phyloP scores from a whole-genome alignment of 2,113 vertebrate species.

The Corythornis cristatus region DNA sequence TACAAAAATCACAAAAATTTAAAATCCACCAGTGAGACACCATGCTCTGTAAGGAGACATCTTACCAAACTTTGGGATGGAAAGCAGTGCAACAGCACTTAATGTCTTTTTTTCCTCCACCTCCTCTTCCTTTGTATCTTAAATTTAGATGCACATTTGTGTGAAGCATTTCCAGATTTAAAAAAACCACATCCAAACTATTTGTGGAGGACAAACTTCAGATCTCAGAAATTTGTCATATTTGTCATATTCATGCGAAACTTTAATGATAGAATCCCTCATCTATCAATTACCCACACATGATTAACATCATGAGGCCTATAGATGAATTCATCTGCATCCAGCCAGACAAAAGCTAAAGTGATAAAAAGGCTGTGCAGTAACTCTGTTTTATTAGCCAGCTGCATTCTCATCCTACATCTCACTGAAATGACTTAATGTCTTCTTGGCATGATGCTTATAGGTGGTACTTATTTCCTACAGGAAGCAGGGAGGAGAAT shows the following conservation, averaged over 20 bases:
- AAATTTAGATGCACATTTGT: background rate
- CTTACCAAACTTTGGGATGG: accelerated
- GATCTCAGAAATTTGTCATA: background rate
- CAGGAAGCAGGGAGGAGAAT: background rate
- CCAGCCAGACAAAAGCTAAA: background rate
- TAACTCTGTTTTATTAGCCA: background rate
- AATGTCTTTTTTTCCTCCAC: background rate
- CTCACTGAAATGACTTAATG: background rate
- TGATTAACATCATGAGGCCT: accelerated
- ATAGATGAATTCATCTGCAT: background rate
- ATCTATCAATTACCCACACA: background rate
- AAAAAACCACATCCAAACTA: background rate
- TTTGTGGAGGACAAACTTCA: background rate
- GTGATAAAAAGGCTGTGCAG: background rate
- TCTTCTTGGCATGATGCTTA: background rate
- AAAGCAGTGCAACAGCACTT: accelerated
- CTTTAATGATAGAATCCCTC: background rate
- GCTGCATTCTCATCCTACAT: background rate
- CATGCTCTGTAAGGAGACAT: accelerated
- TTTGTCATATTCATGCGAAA: background rate
- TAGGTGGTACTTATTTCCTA: background rate
- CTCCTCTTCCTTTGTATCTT: background rate
- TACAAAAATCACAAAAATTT: background rate
- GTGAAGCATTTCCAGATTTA: background rate
- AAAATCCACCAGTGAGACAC: background rate